Base-by-base conservation (phyloP, 2,888 invertebrate species). In the Amiota communis region DNA sequence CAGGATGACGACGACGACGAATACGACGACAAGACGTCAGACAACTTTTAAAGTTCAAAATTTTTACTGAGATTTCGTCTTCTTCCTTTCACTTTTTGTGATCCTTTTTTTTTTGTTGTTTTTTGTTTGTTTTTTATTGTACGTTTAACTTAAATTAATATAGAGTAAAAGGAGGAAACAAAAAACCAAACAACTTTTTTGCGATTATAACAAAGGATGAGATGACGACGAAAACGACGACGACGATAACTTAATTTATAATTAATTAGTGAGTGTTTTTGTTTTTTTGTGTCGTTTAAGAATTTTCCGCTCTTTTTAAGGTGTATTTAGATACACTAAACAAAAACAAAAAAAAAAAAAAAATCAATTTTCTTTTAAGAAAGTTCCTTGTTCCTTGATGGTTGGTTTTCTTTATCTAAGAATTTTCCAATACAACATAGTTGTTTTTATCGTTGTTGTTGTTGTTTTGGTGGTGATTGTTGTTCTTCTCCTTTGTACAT, bases 371-470 rank as follows among this genome's bases (percentile, higher is more conserved):
- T 23, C 65, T 72, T 79, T 74, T 78, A 73, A 76, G 77, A 76
- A 80, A 74, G 78, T 81, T 76, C 3, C 23, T 23, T 23, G 23
- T 23, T 23, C 3, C 2, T 2, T 23, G 23, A 73, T 72, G 73
- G 69, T 72, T 79, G 12, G 8, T 20, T 61, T 11, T 59, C n/a
- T 47, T 48, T 65, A 8, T 65, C 20, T 64, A 46, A 64, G 15
- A 46, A 61, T 61, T 70, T 57, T 70, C 65, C 77, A 76, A 59
- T 70, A 69, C 74, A 75, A 70, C 75, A 70, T 47, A 76, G 74
- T 59, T 74, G 80, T 64, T 69, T 70, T 53, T 75, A 74, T 64
- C 72, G 81, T 64, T 71, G 74, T 73, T 76, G 61, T 72, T 65
- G 12, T 70, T 72, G 23, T 71, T n/a, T n/a, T n/a, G n/a, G n/a